Base-by-base conservation (phyloP, 2,113 vertebrate species). In the Brevimyrus niger region DNA sequence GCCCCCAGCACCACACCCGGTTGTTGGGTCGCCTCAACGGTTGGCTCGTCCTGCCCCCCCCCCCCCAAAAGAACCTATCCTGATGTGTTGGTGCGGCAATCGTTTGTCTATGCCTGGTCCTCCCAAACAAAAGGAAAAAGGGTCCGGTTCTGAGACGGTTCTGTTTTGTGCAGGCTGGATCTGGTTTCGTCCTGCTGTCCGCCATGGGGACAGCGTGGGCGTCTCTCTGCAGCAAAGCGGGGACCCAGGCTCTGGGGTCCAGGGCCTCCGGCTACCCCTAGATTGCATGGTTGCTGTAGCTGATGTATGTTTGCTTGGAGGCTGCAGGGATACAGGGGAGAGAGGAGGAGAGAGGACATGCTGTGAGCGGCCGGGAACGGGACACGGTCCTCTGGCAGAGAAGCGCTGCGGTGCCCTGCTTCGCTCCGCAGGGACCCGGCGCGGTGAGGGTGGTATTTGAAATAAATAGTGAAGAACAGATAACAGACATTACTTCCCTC, bases 241-340 rank as follows among this genome's bases (percentile, higher is more conserved):
- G 48, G 9, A 51, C 76, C 91, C 87, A 91, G 38, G n/a, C 19
- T 65, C 91, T 88, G 91, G 90, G 73, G 46, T 4, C 2, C 31
- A 61, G 58, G 61, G 83, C 84, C 38, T n/a, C 83, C 47, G 85
- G 82, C 87, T 82, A 83, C 91, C 87, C 92, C 95, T 97, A 99
- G 96, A 98, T 97, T 58, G 97, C 97, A 53, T 98, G 98, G 96
- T 99, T 99, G 95, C 97, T 98, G 92, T 99, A 98, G 96, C 96
- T 97, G 95, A 99, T 98, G 73, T 98, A 99, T 83, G 97, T 99
- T 95, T 98, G 98, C 94, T 98, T 98, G 94, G 97, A 97, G 91
- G 97, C 96, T 96, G 97, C 92, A 13, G 94, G 4, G 91, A 86
- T 48, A 89, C 87, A 47, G 35, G 69, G 61, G n/a, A 93, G 92